These are phyloP conservation scores for Macaca mulatta DNA, from an alignment of 2,113 vertebrate species.

Conservation along the genomic window DNA sequence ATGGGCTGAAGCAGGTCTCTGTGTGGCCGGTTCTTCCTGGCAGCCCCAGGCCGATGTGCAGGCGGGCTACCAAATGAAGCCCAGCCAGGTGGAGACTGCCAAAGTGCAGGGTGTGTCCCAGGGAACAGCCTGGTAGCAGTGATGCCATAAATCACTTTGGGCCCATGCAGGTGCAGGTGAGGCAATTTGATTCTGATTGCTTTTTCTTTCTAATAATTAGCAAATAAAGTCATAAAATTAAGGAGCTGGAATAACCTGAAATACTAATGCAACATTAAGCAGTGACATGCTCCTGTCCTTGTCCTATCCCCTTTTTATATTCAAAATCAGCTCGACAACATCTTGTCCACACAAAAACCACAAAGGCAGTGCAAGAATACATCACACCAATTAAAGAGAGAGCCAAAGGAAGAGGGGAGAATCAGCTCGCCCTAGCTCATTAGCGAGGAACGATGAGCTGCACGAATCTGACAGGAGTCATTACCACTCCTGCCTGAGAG, in stretches of 20 bases:
- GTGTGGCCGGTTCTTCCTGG: fast-evolving
- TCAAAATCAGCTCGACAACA: background rate
- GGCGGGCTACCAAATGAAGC: background rate
- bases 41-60: background rate
- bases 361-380: background rate
- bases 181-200: conserved; percentile 28
- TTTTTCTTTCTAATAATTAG: conserved; percentile 37
- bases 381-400: background rate
- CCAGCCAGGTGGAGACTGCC: background rate
- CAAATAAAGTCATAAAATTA: conserved; percentile 57
- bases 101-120: background rate
- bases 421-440: fast-evolving
- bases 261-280: conserved; percentile 5
- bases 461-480: fast-evolving
- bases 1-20: background rate
- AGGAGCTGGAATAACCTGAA: background rate
- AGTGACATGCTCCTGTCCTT: background rate
- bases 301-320: background rate
- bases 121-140: background rate
- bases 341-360: background rate
- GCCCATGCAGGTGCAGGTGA: background rate
- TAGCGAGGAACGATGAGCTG: fast-evolving
- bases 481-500: background rate
- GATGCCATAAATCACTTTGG: background rate
- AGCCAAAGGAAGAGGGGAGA: background rate